Base-by-base conservation (phyloP, 1,140 invertebrate species). In the Zelostemma sp. region DNA sequence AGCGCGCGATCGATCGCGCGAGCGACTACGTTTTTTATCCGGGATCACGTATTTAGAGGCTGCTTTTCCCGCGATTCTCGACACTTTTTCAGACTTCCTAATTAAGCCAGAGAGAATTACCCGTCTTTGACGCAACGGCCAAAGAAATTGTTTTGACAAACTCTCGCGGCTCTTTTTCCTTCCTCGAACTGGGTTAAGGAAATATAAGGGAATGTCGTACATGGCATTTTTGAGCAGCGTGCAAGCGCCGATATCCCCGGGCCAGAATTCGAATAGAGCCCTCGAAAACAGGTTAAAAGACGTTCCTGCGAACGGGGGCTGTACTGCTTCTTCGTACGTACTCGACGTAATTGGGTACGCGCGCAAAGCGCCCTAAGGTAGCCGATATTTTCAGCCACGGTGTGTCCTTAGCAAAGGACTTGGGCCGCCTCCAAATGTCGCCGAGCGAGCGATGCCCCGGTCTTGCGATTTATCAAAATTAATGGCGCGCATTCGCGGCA, bases 331-430 rank as follows among this genome's bases (percentile, higher is more conserved):
- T 31, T 11, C 18, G 28, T 60, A 59, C 19, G 31, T 61, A 56
- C 41, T 31, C 49, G 41, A 69, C 69, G 68, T 76, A 76, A 76
- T 76, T 76, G 74, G 74, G 59, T 69, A 25, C 50, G 63, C 50
- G 63, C 68, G 68, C 59, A 74, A 74, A 75, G 58, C 68, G 65
- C 72, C 60, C n/a, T 43, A 62, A 70, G 72, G 53, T 60, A 60
- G 54, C 63, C 31, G 53, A 55, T 72, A 66, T 58, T 72, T 71
- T 71, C 48, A 68, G 56, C 64, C 14, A 38, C 40, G 6, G 14
- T 17, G 14, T 17, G 35, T 53, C 41, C 56, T 68, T 56, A 14
- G 0, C 4, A 40, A 49, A 56, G 28, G 46, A 60, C 50, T 66
- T 66, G 63, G 57, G 57, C 12, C 53, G 49, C 48, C 41, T 68